Base-by-base conservation (phyloP, 2,888 invertebrate species). In the Drosophila anomelani region DNA sequence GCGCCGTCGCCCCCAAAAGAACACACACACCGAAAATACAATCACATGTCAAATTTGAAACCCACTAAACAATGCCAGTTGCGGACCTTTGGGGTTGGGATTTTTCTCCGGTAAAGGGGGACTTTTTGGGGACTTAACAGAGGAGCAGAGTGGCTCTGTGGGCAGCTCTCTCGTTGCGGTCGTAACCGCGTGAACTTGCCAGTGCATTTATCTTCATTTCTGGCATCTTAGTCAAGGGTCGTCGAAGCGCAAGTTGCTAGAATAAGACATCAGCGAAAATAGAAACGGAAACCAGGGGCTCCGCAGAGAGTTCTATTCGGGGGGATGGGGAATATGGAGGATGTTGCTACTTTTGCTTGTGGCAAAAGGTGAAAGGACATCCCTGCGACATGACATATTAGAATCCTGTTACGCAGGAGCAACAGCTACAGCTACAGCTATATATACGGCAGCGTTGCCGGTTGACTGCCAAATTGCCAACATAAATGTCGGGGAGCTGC, bases 161-260 rank as follows among this genome's bases (percentile, higher is more conserved):
- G 88, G 68, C 80, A 88, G 83, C 83, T 76, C 62, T 76, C 62
- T 34, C 34, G 59, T 70, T 89, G 85, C 76, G 78, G 80, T 72
- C 82, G 78, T 76, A 77, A 75, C 77, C 85, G 77, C 85, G 86
- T 80, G 77, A 81, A 80, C 90, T 88, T 81, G 46, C 67, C 75
- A 87, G 83, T 90, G 89, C 90, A 88, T 88, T 90, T 89, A 90
- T 90, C 89, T 90, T 89, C 85, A 90, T 90, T 87, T 89, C 83
- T 68, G 66, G 63, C 61, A 54, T 69, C 66, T 64, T 75, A 85
- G 85, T 75, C 75, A 72, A 77, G 77, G 69, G 74, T 66, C 56
- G 56, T 59, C 46, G 53, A 23, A 64, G 67, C 77, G 64, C 69
- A 43, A 70, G 85, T 59, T 73, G 70, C 54, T 54, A 57, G 59